phyloP scores from a whole-genome alignment of 2,888 invertebrate genomes.

The Rhopalosiphum nymphaeae region DNA sequence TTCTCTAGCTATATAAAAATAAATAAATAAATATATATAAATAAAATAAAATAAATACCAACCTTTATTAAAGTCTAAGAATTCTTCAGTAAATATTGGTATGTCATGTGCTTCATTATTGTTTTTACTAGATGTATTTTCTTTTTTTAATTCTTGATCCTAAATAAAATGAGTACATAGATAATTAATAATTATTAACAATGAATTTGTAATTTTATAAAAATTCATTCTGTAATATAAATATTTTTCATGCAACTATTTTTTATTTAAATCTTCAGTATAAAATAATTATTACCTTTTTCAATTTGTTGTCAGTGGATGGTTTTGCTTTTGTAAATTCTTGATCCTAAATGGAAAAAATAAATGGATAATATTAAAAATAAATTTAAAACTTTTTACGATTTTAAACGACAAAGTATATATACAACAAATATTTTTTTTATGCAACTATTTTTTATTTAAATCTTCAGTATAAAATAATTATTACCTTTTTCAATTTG shows the following conservation, averaged over 20 bases:
- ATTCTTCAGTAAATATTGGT: slow-evolving; percentile 97
- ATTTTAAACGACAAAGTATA: no score
- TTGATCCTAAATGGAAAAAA: slow-evolving; percentile 60
- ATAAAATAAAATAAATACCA: background rate
- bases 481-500: background rate
- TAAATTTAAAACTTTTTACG: background rate
- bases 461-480: background rate
- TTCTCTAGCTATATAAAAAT: slow-evolving; percentile 77
- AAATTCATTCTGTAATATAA: background rate
- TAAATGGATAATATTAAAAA: background rate
- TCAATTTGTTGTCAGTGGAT: background rate
- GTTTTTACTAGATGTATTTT: slow-evolving; percentile 69
- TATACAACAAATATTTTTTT: no score
- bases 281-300: background rate
- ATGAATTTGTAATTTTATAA: background rate
- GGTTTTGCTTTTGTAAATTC: slow-evolving; percentile 71
- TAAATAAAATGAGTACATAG: background rate
- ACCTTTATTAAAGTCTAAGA: slow-evolving; percentile 94
- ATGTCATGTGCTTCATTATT: slow-evolving; percentile 78
- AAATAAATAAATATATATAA: background rate
- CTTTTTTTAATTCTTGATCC: slow-evolving; percentile 70
- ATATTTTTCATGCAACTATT: no score
- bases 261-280: background rate
- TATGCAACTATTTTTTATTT: no score
- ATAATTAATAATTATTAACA: background rate